Evolutionary conservation across 1,140 invertebrate genomes (phyloP), one percentile per base, ranked within the genome.

Genomic region (Hyposmocoma kahamanoa): DNA sequence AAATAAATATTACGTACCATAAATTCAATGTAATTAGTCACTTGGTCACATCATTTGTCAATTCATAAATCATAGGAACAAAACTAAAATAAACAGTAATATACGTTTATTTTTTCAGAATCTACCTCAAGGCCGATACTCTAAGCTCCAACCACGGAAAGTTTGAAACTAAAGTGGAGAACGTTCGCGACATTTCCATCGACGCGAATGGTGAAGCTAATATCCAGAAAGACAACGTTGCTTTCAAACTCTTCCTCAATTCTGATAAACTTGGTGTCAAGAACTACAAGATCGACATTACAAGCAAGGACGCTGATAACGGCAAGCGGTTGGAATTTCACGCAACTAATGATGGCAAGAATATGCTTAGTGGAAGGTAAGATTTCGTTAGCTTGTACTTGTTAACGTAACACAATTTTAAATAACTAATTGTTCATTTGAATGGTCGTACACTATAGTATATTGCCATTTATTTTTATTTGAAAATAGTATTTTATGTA

Each of bases 281-380:
- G 36, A 92, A 93, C 51, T 89, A 92, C 54, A 81, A 89, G 11
- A 74, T 92, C 0, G 90, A 92, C 34, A 87, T 91, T 18, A 77
- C 86, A 0, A 92, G 90, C 38, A 91, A 92, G 47, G 86, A 88
- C 6, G 82, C 81, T 0, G 89, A 89, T 8, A 86, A 75, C 28
- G 89, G 88, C 38, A 92, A 91, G 45, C 87, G 86, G 20, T 86
- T 94, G 34, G 81, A 90, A 42, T 86, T 93, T 45, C 79, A 85
- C 0, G 87, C 90, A 0, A 91, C 89, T 5, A 89, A 90, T 41
- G 89, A 89, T 3, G 88, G 89, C 32, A 90, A 91, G 58, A 90
- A 92, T 43, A 62, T 93, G 17, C 56, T 94, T 2, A 89, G 89
- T 59, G 93, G 93, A 79, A 91, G 86, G 90, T 91, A 74, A 62